Conservation (phyloP, 2,113 vertebrate species). For the Leptobrachium leishanense region DNA sequence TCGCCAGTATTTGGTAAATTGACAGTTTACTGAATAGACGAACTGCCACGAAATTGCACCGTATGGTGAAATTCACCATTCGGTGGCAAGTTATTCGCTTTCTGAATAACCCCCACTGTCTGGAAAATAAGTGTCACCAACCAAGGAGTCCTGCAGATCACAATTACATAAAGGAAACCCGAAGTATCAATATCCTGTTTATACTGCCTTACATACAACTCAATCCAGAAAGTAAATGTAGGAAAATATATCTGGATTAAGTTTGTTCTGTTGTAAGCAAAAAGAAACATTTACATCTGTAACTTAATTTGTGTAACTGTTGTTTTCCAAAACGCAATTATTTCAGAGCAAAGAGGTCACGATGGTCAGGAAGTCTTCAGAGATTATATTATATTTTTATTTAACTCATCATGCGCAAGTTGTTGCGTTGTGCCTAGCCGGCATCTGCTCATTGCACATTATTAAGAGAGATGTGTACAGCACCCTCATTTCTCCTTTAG, state of each 20-base stretch:
- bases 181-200: background rate
- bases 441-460: constrained; percentile 14
- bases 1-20: too few relatives aligned
- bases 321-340: constrained; percentile 53
- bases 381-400: constrained; percentile 52
- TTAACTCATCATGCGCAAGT: constrained; percentile 47
- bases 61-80: too few relatives aligned
- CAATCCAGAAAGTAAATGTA: background rate
- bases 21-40: too few relatives aligned
- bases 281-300: constrained; percentile 54
- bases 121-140: background rate
- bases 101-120: too few relatives aligned
- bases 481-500: background rate
- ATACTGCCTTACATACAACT: background rate
- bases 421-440: constrained; percentile 1
- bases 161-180: background rate
- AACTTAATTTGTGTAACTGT: constrained; percentile 56
- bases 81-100: too few relatives aligned
- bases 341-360: constrained; percentile 53
- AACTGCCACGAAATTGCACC: too few relatives aligned
- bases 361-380: constrained; percentile 53
- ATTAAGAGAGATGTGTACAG: background rate
- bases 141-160: background rate
- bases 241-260: background rate
- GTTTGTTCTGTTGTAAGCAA: constrained; percentile 44